Conservation (phyloP, 2,797 vertebrate genomes). For the Crypturellus tataupa region DNA sequence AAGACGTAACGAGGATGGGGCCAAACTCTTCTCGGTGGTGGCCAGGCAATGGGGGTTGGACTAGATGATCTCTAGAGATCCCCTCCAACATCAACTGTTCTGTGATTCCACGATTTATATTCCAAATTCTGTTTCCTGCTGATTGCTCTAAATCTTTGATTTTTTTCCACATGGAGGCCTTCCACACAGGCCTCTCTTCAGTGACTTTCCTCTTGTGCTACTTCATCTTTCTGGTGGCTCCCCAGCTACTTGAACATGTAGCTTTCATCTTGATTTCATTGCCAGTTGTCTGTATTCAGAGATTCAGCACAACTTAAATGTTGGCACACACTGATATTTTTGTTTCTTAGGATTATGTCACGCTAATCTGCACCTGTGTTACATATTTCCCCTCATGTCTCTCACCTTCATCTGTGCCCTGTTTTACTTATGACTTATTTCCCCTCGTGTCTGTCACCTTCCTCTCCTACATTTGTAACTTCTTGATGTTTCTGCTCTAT, state of each 20-base stretch:
- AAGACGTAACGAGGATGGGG: no score
- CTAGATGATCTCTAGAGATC: no score
- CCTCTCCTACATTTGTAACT: accelerated
- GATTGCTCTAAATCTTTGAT: neutral
- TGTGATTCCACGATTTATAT: neutral
- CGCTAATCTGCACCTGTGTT: accelerated
- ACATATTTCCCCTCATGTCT: neutral
- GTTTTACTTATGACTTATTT: neutral
- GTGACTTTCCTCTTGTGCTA: neutral
- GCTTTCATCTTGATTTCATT: neutral
- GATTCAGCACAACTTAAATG: neutral
- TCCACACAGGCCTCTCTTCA: neutral
- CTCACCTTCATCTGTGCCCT: accelerated
- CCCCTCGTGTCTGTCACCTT: neutral
- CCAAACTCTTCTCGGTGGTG: no score
- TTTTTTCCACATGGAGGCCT: neutral
- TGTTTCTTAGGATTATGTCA: neutral
- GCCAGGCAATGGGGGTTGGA: no score
- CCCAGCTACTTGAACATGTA: accelerated
- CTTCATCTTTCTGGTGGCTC: neutral
- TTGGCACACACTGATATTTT: neutral
- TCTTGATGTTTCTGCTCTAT: neutral
- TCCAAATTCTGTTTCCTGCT: neutral
- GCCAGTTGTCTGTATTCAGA: neutral
- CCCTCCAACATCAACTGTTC: no score